Base-by-base conservation (phyloP, 2,888 invertebrate genomes). In the Sinelater perroti region DNA sequence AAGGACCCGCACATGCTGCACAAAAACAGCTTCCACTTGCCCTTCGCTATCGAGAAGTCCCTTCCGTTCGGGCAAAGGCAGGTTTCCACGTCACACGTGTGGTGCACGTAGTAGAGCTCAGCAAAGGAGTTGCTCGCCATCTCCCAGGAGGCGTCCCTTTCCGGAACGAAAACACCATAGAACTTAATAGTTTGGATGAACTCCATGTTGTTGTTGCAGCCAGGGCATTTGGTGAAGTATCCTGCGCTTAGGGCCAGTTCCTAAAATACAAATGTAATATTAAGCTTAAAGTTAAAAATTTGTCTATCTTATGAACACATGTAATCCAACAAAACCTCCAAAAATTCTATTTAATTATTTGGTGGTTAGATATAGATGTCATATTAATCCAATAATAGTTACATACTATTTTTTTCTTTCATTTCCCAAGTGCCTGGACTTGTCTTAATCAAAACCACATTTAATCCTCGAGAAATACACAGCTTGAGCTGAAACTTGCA, bases 201-300 rank as follows among this genome's bases (percentile, higher is more conserved):
- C 14, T 40, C 18, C 1, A 3, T 31, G 11, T 40, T 28, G 4
- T 60, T 40, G 35, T 56, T 56, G 11, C 60, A 60, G 11, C 50
- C 47, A 1, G 60, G 60, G 18, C 60, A 60, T 46, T 60, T 60
- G 1, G 60, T 60, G 16, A 53, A 60, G 36, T 60, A 60, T 10
- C 60, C 60, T 10, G 60, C 56, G 42, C 17, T 52, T 3, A 44
- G 17, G 13, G 60, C 47, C 36, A 56, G 30, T 21, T 44, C 21
- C 38, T 55, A 28, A 13, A 47, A 33, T 7, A 33, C 10, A 47
- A 47, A 17, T 16, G 16, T 16, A 30, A 10, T 30, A 2, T n/a
- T n/a, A n/a, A n/a, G n/a, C n/a, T n/a, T n/a, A n/a, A n/a, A n/a
- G n/a, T n/a, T n/a, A n/a, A n/a, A n/a, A n/a, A n/a, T n/a, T n/a